Percentiles rank a stretch among this genome's conserved stretches.
Evolutionary conservation across 2,797 vertebrate species (phyloP).

Genomic region (Sibirionetta formosa): DNA sequence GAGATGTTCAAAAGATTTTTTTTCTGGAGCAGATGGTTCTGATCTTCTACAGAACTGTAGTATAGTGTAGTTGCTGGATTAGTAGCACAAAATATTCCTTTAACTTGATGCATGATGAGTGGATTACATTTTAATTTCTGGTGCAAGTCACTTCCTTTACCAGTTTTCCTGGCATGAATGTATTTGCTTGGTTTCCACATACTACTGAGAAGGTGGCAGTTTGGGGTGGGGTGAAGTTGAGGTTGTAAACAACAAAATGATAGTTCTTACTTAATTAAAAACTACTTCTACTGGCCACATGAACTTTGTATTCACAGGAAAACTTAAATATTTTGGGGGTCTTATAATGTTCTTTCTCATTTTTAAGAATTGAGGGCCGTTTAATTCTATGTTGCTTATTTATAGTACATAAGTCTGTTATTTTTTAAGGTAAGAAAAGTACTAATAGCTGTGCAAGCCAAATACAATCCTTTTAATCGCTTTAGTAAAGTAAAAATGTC

Average conservation of each 20-base stretch:
- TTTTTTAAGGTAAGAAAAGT: not conserved
- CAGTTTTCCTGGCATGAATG: not conserved
- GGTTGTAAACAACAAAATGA: not conserved
- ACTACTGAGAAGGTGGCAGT: not conserved
- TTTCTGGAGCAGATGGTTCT: not conserved
- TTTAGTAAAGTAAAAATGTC: not conserved
- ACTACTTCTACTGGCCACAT: not conserved
- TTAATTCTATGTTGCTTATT: not conserved
- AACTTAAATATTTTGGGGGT: not conserved
- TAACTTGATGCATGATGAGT: not conserved
- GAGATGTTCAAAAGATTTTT: not conserved
- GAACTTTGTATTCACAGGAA: not conserved
- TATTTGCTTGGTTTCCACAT: not conserved
- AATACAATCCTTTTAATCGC: slow-evolving; percentile 24
- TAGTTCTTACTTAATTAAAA: not conserved
- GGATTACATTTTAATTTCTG: not conserved
- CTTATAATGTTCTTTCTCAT: not conserved
- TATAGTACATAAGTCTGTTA: not conserved
- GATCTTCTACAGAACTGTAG: not conserved
- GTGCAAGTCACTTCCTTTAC: not conserved
- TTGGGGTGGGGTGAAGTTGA: not conserved
- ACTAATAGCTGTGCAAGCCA: not conserved
- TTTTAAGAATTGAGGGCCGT: not conserved
- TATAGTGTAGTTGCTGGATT: not conserved
- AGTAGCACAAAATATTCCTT: not conserved